Evolutionary conservation across 2,888 invertebrate genomes (phyloP).

Genomic region (Taphrorychus bicolor): DNA sequence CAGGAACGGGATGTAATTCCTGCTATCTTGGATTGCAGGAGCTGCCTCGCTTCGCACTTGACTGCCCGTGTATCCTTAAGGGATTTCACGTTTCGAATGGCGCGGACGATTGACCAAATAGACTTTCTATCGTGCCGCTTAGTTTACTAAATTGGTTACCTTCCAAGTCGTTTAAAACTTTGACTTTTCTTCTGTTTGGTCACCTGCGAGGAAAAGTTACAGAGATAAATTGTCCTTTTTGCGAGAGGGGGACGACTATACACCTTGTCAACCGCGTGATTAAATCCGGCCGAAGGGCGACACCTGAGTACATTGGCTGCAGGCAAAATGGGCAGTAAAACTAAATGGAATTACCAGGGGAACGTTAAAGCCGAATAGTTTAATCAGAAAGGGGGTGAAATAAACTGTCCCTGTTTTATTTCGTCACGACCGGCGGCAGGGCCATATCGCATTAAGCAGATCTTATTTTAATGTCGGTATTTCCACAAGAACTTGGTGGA

Average conservation of each 20-base stretch:
- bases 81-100: constrained; percentile 33
- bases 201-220: constrained; percentile 6
- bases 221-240: constrained; percentile 50
- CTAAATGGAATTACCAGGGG: constrained; percentile 58
- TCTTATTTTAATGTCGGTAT: background rate
- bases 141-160: constrained; percentile 36
- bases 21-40: constrained; percentile 55
- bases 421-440: background rate
- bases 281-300: constrained; percentile 59
- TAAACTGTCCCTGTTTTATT: constrained; percentile 13
- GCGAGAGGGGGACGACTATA: constrained; percentile 42
- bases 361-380: constrained; percentile 24
- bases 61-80: constrained; percentile 43
- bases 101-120: constrained; percentile 40
- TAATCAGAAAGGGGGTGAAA: constrained; percentile 27
- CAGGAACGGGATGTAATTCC: constrained; percentile 60
- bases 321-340: constrained; percentile 60
- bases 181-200: background rate
- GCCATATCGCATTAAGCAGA: background rate
- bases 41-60: constrained; percentile 55
- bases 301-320: constrained; percentile 62
- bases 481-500: background rate
- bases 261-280: constrained; percentile 58
- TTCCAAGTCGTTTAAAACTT: constrained; percentile 53
- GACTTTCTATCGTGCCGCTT: constrained; percentile 20